These are phyloP conservation scores for Pyrocephalus nanus DNA, from an alignment of 2,797 vertebrate genomes.

Conservation along the genomic window DNA sequence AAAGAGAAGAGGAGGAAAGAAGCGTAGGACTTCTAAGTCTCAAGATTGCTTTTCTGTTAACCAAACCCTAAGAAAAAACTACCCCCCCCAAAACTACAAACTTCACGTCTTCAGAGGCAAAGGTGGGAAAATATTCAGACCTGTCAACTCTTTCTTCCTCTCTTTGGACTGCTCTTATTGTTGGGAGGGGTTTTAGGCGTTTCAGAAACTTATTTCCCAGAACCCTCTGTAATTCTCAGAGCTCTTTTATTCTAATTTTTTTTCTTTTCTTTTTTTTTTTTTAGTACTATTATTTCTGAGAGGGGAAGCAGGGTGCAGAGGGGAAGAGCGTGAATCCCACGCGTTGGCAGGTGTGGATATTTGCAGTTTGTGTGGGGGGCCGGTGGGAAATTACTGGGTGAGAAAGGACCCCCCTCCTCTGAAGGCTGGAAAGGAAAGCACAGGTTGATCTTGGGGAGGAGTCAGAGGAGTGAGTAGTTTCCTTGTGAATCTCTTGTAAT, in stretches of 20 bases:
- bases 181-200: not conserved
- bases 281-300: not conserved
- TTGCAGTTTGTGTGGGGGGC: not conserved
- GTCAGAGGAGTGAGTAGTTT: not conserved
- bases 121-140: conserved; percentile 59
- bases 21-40: conserved; percentile 73
- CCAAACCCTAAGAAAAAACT: conserved; percentile 66
- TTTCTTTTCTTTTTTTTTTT: not conserved
- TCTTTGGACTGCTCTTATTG: conserved; percentile 17
- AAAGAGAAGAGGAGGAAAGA: conserved; percentile 84
- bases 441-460: not conserved
- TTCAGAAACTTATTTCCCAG: not conserved
- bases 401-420: not conserved
- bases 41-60: conserved; percentile 73
- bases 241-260: not conserved
- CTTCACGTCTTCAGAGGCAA: not conserved
- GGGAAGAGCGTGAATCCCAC: not conserved
- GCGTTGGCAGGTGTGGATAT: not conserved
- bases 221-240: conserved; percentile 3
- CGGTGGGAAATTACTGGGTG: not conserved
- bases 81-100: not conserved
- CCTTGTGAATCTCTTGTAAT: not conserved
- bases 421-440: not conserved
- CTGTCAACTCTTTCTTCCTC: conserved; percentile 53
- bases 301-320: not conserved